Conservation (phyloP, 2,888 invertebrate genomes). For the Xestia sexstrigata region DNA sequence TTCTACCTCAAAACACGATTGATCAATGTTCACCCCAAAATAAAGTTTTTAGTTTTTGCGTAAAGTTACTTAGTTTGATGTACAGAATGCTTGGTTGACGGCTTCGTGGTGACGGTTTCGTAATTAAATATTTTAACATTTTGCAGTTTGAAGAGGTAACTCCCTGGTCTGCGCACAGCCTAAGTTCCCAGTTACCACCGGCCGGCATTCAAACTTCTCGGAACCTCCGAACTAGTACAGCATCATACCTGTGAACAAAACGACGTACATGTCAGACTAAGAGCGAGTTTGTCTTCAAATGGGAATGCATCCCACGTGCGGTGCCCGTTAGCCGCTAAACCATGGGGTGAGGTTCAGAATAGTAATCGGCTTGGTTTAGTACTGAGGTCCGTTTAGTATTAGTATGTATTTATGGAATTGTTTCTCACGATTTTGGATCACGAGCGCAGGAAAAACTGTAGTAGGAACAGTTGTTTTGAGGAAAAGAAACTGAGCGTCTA, state of each 20-base stretch:
- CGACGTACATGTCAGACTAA: conserved; percentile 11
- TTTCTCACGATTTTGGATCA: conserved; percentile 53
- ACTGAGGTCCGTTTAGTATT: conserved; percentile 29
- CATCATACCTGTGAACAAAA: conserved; percentile 66
- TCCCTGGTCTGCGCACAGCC: too few species aligned
- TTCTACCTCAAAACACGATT: too few species aligned
- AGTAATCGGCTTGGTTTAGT: conserved; percentile 59
- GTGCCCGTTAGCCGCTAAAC: conserved; percentile 69
- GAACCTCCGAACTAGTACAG: conserved; percentile 51
- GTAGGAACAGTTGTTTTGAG: background rate
- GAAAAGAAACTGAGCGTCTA: background rate
- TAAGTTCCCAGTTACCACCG: conserved; percentile 35
- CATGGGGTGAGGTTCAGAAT: conserved; percentile 63
- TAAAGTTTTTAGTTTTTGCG: too few species aligned
- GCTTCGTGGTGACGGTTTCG: too few species aligned
- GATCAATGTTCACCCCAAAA: too few species aligned
- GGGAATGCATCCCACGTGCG: conserved; percentile 73
- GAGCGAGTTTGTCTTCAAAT: conserved; percentile 49
- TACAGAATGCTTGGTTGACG: too few species aligned
- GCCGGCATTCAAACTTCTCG: conserved; percentile 28
- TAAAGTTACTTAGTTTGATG: too few species aligned
- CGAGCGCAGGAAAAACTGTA: conserved; percentile 2
- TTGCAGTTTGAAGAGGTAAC: background rate
- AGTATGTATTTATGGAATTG: conserved; percentile 59
- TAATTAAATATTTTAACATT: too few species aligned